Base-by-base conservation (phyloP, 2,888 invertebrate species). In the Pheosia tremula region DNA sequence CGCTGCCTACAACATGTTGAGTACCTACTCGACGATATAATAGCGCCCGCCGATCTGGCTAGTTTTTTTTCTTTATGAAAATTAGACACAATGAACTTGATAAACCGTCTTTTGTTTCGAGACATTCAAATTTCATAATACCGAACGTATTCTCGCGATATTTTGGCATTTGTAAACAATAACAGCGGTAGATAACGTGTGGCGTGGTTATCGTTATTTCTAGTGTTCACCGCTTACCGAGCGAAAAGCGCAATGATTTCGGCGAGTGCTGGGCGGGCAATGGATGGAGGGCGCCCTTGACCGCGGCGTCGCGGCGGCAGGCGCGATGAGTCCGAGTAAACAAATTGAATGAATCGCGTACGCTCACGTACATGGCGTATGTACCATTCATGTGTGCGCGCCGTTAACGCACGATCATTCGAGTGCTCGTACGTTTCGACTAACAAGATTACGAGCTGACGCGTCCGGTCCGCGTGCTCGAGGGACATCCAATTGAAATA, bases 321-420 rank as follows among this genome's bases (percentile, higher is more conserved):
- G 69, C 71, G 75, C 87, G 84, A 82, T 82, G 81, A 79, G 77
- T 77, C 77, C 83, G 87, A 80, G 89, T 91, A 88, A 90, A 90
- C 91, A 89, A 89, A 89, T 92, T 93, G 92, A 92, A 93, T 93
- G 92, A 89, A 89, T 85, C 87, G 91, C 90, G 90, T 91, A 91
- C 88, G 85, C 84, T 84, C 85, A 83, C 84, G 85, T 85, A 84
- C 83, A 80, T 84, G 80, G 63, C 67, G 75, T 83, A 82, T 81
- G 83, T 81, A 86, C 89, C 92, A 93, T 93, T 93, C 91, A 92
- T 91, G 87, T 90, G 91, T 86, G 87, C 81, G 80, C 75, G 85
- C 86, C 86, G 89, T 87, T 86, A 88, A 87, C 86, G 87, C 87
- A 87, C 85, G 88, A 89, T 88, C 88, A 87, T 85, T 89, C 88